Base-by-base conservation (phyloP, 1,140 invertebrate genomes). In the Oreohelix idahoensis region DNA sequence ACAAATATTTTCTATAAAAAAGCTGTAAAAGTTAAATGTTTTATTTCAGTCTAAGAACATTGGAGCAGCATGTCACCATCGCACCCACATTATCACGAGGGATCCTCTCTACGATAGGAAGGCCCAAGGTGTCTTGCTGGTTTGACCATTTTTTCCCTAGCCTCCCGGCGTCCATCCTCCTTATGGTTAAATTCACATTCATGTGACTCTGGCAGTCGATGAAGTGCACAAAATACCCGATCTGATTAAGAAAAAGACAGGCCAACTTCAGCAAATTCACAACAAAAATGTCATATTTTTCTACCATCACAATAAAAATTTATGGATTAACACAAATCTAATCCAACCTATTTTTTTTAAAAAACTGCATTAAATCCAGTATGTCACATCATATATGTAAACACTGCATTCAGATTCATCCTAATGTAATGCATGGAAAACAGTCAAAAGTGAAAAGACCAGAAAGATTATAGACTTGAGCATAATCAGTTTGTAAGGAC, bases 131-230 rank as follows among this genome's bases (percentile, higher is more conserved):
- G 90, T 79, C 90, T 85, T n/a, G 88, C 89, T 5, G 90, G 90
- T 84, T 90, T 90, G 20, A 91, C 84, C 89, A 91, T 91, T 84
- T 91, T 91, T 76, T 90, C 87, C 36, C 90, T 79, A 39, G 90
- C 90, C 79, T 90, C 87, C 49, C 86, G 82, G 35, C 90, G 85
- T 0, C 90, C 90, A 80, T 90, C 89, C 81, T 91, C 90, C 83
- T 91, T 91, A 84, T 90, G 89, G 83, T 91, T 89, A 87, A 90
- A 91, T 35, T 87, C 85, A 87, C 90, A 91, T 63, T 89, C 85
- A 84, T 91, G 90, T 63, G 88, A 86, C 80, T 91, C 90, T 15
- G 90, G 90, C 49, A 90, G 86, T 80, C 90, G 86, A 83, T 91
- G 90, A 39, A 89, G 73, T 23, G 89, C 84, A 84, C 90, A 91